These are phyloP conservation scores for Tragelaphus imberbis DNA, from an alignment of 2,113 vertebrate species.

Conservation along the genomic window DNA sequence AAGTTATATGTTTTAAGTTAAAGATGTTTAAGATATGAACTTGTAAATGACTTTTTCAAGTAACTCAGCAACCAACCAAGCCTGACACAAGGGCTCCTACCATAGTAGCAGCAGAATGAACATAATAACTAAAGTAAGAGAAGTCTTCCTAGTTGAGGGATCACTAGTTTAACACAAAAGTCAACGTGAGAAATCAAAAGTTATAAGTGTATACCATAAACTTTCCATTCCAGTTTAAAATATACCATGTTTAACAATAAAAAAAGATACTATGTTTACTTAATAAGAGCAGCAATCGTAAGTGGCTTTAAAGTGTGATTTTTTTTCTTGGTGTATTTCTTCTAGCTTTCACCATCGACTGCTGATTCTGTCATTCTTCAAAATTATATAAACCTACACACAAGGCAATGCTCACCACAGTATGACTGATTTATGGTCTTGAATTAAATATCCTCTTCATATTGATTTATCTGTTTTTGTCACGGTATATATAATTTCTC, in stretches of 20 bases:
- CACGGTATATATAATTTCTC: not conserved
- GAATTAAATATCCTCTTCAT: not conserved
- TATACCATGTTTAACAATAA: not conserved
- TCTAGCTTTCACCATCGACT: not conserved
- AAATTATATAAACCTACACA: not conserved
- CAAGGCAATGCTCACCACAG: not conserved
- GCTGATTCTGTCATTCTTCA: not conserved
- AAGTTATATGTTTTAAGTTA: not conserved
- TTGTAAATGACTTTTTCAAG: not conserved
- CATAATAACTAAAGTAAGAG: fast-evolving
- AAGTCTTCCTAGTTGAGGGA: not conserved
- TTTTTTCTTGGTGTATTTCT: not conserved
- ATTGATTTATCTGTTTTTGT: not conserved
- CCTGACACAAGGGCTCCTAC: not conserved
- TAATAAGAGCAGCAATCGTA: not conserved
- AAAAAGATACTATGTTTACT: not conserved
- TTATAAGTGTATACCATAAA: not conserved
- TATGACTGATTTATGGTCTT: not conserved
- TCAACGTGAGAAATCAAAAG: not conserved
- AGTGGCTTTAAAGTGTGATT: not conserved
- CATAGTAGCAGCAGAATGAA: not conserved
- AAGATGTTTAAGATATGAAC: not conserved
- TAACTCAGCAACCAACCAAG: not conserved
- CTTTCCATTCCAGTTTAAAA: not conserved
- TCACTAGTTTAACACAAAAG: not conserved